Base-by-base conservation (phyloP, 1,140 invertebrate species). In the Diorhabda elongata region DNA sequence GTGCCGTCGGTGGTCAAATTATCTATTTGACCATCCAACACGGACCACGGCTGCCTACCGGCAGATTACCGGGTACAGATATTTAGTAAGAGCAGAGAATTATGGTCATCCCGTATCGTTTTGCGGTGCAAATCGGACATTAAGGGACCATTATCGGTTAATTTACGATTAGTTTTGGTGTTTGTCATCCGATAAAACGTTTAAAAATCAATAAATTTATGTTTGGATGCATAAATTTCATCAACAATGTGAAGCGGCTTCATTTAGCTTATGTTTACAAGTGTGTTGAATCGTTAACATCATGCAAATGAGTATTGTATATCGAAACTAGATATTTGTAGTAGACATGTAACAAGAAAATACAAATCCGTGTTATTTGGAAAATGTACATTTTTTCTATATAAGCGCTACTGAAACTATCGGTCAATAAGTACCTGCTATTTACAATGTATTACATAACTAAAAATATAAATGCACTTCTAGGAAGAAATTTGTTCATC, bases 151-250 rank as follows among this genome's bases (percentile, higher is more conserved):
- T 62, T 62, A 62, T 62, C 61, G 61, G 61, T 62, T 62, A 62
- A 62, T 62, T 62, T 62, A 62, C 4, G 61, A 62, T 62, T 62
- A 42, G 61, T 62, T 62, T 62, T 62, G 61, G 61, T 62, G 61
- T 62, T 62, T 62, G 61, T 44, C 44, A 44, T 42, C 43, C 8
- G n/a, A 44, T 42, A 62, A 44, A 62, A 44, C 61, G 61, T 44
- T 62, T 62, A 44, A 44, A 62, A 62, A 62, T 62, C 44, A 62
- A 62, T 62, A 62, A 44, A 62, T 8, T 52, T 52, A 52, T 52
- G 47, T 52, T 6, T 52, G n/a, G n/a, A n/a, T 52, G 6, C 47
- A 52, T 52, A 3, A 52, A 52, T 52, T 52, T 52, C n/a, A n/a
- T 52, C n/a, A 3, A n/a, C 6, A 52, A 52, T 52, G 47, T 8